Base-by-base conservation (phyloP, 2,113 vertebrate species). In the Prietella phreatophila region DNA sequence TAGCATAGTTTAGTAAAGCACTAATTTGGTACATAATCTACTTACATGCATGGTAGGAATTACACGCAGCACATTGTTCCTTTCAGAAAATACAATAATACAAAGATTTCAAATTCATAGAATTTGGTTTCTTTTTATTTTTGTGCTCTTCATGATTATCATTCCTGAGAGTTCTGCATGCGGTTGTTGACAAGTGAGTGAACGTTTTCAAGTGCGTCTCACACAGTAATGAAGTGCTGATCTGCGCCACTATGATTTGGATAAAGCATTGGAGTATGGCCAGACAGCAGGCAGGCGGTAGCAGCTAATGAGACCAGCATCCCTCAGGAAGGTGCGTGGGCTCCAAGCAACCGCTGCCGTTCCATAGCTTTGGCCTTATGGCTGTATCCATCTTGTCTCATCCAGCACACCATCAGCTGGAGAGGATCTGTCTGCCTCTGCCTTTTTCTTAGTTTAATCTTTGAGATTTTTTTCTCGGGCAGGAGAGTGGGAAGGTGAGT, bases 291-390 rank as follows among this genome's bases (percentile, higher is more conserved):
- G 65, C 67, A 71, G 86, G 78, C 88, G 56, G 71, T 63, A 80
- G 20, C 55, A 89, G 61, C 71, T 95, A 95, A 95, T 94, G 93
- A 94, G 93, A 89, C 89, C 89, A 86, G 92, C 88, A 84, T 93
- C 92, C 90, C 91, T 22, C 56, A 91, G 90, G 92, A 94, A 91
- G 89, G 78, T 89, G 82, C 81, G 76, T 83, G 25, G 85, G 83
- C 39, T 76, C 86, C 86, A 78, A 83, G 84, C 69, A 83, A 85
- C 91, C 86, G 78, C 89, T 82, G 90, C 61, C 17, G 33, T 89
- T 93, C 79, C 47, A 60, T 82, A 53, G 86, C 78, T 76, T 53
- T 42, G 11, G 81, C 85, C 84, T 85, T 36, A 60, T 58, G 8
- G 58, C 65, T 60, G 36, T 71, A 84, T 88, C 67, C 86, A 76